phyloP scores from a whole-genome alignment of 2,888 invertebrate species.

The Mythimna ferrago region DNA sequence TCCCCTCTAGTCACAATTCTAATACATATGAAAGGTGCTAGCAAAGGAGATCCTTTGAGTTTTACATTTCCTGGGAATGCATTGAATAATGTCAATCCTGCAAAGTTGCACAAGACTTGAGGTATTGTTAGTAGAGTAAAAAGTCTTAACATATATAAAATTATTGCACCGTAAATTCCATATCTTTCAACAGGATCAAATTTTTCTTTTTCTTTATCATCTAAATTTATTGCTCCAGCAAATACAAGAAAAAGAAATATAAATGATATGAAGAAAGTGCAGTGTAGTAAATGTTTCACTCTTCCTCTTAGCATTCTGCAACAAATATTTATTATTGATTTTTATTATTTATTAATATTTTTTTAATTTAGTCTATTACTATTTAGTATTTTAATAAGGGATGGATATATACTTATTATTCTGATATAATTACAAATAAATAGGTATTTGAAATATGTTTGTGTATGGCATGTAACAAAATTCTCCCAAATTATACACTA shows the following conservation, averaged over 20 bases:
- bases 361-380: background rate
- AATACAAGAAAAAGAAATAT: conserved; percentile 94
- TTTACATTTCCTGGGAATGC: conserved; percentile 98
- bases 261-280: conserved; percentile 93
- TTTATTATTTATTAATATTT: too few relatives aligned
- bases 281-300: conserved; percentile 95
- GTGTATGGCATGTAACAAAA: background rate
- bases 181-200: conserved; percentile 96
- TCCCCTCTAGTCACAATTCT: conserved; percentile 98
- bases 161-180: conserved; percentile 93
- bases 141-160: conserved; percentile 94
- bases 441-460: background rate
- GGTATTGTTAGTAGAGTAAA: conserved; percentile 96
- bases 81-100: conserved; percentile 97
- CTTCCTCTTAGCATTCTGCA: conserved; percentile 92
- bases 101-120: conserved; percentile 96
- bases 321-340: conserved; percentile 69
- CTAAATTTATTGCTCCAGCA: conserved; percentile 91
- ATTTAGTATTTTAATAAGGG: background rate
- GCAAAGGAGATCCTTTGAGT: conserved; percentile 96
- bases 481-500: background rate
- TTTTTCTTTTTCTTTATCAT: conserved; percentile 89
- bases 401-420: background rate
- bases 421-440: background rate
- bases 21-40: conserved; percentile 98